phyloP scores from a whole-genome alignment of 2,113 vertebrate species.

The Pithys albifrons region DNA sequence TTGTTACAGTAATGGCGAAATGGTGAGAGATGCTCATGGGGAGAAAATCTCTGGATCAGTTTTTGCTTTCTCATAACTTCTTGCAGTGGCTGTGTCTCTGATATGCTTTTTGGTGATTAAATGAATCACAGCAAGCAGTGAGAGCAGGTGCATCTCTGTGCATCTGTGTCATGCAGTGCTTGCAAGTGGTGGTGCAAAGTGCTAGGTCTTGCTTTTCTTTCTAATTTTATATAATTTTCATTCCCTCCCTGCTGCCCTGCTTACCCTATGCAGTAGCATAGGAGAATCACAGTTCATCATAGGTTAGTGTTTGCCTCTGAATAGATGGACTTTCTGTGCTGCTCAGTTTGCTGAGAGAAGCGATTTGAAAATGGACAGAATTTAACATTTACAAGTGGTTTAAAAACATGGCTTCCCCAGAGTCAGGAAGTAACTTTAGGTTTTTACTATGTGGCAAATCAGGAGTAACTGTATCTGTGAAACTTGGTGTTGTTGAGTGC shows the following conservation, averaged over 20 bases:
- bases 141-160: background rate
- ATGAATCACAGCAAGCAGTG: background rate
- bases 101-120: background rate
- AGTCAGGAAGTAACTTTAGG: background rate
- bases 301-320: rapidly evolving
- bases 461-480: background rate
- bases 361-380: background rate
- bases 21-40: background rate
- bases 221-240: rapidly evolving
- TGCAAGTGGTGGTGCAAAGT: background rate
- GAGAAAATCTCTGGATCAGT: background rate
- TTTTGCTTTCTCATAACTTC: background rate
- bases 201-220: background rate
- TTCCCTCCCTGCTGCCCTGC: background rate
- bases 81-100: background rate
- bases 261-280: rapidly evolving
- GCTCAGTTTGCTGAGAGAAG: background rate
- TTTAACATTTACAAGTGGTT: background rate
- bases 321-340: background rate
- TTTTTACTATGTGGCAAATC: background rate
- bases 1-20: background rate
- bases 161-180: background rate
- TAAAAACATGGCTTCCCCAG: background rate
- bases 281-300: rapidly evolving
- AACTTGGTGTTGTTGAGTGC: background rate